These are phyloP conservation scores for Onychomys leucogaster DNA, from an alignment of 2,797 vertebrate species.

Conservation along the genomic window DNA sequence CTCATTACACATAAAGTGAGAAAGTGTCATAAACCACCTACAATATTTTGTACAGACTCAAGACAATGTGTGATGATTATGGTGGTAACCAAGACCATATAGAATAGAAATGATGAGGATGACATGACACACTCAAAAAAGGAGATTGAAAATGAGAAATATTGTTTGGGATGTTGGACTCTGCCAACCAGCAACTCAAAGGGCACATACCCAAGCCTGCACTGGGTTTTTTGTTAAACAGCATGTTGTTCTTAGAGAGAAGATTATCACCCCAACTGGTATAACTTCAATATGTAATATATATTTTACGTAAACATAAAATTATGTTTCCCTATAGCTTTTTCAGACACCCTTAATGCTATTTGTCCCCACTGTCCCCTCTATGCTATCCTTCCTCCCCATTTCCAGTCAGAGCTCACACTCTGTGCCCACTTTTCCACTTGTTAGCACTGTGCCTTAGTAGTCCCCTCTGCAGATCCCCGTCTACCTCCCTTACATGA, in stretches of 20 bases:
- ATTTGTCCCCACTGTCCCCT: no score
- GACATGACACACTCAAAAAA: background rate
- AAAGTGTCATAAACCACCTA: background rate
- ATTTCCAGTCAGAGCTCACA: no score
- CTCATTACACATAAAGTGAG: background rate
- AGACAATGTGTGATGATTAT: background rate
- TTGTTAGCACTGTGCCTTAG: background rate
- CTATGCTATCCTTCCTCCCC: background rate
- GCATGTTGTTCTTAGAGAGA: background rate
- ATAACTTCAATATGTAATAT: background rate
- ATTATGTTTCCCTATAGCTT: background rate
- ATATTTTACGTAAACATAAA: background rate
- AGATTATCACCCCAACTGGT: no score
- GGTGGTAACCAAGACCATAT: background rate
- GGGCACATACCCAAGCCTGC: background rate
- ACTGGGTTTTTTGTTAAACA: background rate
- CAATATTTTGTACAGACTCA: conserved; percentile 15
- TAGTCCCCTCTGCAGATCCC: background rate
- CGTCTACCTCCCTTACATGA: background rate
- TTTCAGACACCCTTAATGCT: background rate
- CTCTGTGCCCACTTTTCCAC: background rate
- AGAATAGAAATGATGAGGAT: background rate
- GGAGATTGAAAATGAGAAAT: background rate
- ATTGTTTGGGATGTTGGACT: background rate
- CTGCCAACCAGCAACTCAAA: background rate